phyloP scores from a whole-genome alignment of 2,113 vertebrate species.

The Brachypteracias leptosomus region DNA sequence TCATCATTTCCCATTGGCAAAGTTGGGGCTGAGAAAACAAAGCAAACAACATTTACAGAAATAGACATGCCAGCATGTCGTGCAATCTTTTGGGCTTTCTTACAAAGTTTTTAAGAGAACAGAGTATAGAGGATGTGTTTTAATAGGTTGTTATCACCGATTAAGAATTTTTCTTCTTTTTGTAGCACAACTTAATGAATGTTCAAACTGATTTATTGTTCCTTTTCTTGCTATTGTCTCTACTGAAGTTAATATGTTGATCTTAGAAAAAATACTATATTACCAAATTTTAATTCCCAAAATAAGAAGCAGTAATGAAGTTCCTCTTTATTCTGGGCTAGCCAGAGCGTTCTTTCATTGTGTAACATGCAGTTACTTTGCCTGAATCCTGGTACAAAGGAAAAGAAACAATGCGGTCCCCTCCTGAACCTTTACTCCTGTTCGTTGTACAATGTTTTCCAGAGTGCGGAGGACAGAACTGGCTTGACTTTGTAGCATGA shows the following conservation, averaged over 20 bases:
- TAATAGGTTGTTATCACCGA: not conserved
- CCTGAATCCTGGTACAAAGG: not conserved
- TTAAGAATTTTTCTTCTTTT: not conserved
- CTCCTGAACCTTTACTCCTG: not conserved
- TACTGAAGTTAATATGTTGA: not conserved
- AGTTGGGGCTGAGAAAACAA: not conserved
- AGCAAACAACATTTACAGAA: not conserved
- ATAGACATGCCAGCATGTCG: not conserved
- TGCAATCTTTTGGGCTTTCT: not conserved
- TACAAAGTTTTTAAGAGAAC: not conserved
- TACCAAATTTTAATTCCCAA: not conserved
- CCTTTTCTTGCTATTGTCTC: not conserved
- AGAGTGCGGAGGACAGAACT: not conserved
- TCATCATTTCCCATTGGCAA: not conserved
- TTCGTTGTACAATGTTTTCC: not conserved
- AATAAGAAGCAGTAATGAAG: not conserved
- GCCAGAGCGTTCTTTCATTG: not conserved
- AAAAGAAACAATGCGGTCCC: not conserved
- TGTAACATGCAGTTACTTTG: not conserved
- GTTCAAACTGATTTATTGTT: not conserved
- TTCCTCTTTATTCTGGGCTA: not conserved
- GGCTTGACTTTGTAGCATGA: not conserved
- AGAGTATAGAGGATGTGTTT: not conserved
- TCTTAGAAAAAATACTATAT: not conserved
- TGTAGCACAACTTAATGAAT: not conserved